These are phyloP conservation scores for Ditylenchus dipsaci DNA, from an alignment of 1,140 invertebrate species.

Conservation along the genomic window DNA sequence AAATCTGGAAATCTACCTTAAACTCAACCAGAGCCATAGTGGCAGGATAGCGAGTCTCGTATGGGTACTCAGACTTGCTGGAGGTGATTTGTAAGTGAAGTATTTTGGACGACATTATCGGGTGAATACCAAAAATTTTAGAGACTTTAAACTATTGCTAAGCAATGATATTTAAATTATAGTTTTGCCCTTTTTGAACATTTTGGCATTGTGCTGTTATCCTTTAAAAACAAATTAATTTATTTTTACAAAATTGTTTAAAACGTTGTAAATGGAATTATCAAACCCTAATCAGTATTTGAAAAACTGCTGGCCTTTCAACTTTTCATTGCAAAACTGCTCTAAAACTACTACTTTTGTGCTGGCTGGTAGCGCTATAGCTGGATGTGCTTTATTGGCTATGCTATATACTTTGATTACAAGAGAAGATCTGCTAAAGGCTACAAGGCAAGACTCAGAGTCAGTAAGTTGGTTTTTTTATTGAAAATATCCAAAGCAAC, in stretches of 20 bases:
- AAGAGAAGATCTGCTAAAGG: neutral
- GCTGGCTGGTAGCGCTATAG: neutral
- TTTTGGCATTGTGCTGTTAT: no score
- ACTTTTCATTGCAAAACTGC: no score
- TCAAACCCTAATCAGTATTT: no score
- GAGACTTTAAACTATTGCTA: no score
- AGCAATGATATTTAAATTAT: no score
- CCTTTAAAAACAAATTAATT: no score
- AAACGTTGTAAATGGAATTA: no score
- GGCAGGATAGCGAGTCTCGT: constrained; percentile 23
- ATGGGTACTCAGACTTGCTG: constrained; percentile 18
- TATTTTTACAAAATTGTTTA: no score
- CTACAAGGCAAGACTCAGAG: neutral
- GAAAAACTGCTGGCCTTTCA: no score
- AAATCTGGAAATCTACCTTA: no score
- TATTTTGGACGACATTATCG: neutral
- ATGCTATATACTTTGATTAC: constrained; percentile 3
- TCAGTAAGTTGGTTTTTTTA: constrained; percentile 4
- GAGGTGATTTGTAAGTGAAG: constrained; percentile 1
- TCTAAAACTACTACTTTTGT: no score
- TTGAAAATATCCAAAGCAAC: neutral
- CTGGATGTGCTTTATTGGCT: constrained; percentile 11
- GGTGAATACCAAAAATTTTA: neutral
- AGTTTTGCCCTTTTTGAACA: no score
- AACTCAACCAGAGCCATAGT: constrained; percentile 24